Evolutionary conservation across 2,888 invertebrate species (phyloP).

Genomic region (Cloeon dipterum): DNA sequence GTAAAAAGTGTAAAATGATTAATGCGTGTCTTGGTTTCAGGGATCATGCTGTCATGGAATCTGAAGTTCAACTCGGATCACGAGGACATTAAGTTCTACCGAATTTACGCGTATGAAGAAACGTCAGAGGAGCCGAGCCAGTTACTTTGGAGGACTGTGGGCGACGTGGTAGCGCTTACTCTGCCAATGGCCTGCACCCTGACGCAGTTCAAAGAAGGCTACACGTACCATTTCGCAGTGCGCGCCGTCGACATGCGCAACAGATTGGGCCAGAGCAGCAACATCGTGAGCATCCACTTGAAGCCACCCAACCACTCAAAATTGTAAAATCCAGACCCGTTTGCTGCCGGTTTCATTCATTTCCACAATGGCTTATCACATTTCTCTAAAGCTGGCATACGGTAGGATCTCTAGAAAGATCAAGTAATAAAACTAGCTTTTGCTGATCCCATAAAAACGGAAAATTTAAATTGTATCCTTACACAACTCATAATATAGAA

Average conservation of each 20-base stretch:
- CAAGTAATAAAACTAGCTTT: too few species aligned
- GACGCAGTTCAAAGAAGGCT: conserved; percentile 72
- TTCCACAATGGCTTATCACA: too few species aligned
- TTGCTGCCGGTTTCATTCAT: too few species aligned
- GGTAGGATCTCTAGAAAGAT: too few species aligned
- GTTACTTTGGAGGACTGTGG: conserved; percentile 78
- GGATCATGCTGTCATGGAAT: conserved; percentile 83
- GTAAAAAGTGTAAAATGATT: too few species aligned
- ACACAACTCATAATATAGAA: too few species aligned
- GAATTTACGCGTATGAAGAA: conserved; percentile 85
- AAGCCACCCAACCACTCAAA: too few species aligned
- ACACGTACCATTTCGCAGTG: conserved; percentile 83
- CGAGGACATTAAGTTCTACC: conserved; percentile 66
- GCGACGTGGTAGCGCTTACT: conserved; percentile 76
- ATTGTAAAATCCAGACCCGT: too few species aligned
- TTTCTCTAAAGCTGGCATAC: too few species aligned
- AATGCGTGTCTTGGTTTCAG: conserved; percentile 14
- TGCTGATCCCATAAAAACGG: too few species aligned
- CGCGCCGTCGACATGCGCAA: conserved; percentile 66
- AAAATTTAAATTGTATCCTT: too few species aligned
- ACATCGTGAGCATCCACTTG: conserved; percentile 58
- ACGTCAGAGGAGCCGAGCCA: conserved; percentile 33
- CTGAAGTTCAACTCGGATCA: conserved; percentile 39
- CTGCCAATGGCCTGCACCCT: conserved; percentile 91
- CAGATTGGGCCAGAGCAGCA: conserved; percentile 62